Base-by-base conservation (phyloP, 2,888 invertebrate species). In the Tetragonula carbonaria region DNA sequence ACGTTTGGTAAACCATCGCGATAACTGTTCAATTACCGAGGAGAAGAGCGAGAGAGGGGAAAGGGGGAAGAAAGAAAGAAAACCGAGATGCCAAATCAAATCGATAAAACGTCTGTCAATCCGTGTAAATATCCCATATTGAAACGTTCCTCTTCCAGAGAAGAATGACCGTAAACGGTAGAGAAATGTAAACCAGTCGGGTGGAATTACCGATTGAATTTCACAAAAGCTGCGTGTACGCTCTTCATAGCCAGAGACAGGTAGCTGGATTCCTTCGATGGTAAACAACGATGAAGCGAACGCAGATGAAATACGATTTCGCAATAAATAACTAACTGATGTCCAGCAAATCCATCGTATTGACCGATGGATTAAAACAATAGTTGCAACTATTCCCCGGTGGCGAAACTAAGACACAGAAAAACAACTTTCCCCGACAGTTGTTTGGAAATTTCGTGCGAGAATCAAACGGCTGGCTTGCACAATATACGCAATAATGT, bases 261-360 rank as follows among this genome's bases (percentile, higher is more conserved):
- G 13, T 23, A 66, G 14, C 38, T n/a, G 68, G 75, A 75, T 68
- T 68, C 62, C 62, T 68, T 51, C 45, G 66, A 57, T 21, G 18
- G 77, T 23, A 14, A 28, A 38, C 23, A 38, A n/a, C 71, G 70
- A 51, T n/a, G 55, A 51, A 45, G 53, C 28, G 62, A 45, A 63
- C 76, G 67, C 33, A 66, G 63, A 81, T 85, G 74, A 86, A 70
- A 51, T 62, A 72, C 50, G 71, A 86, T 77, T 18, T 68, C 33
- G 13, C 53, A 62, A 80, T 86, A 82, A 86, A 86, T 86, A 72
- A 78, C 74, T 51, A 63, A 5, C 23, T 11, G 28, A 62, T n/a
- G 3, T 50, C 23, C 11, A 51, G 21, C 70, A 21, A 70, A 62
- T 85, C n/a, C 23, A 18, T 28, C 50, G 28, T 16, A 28, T 21